Evolutionary conservation across 2,113 vertebrate species (phyloP), one percentile per base, ranked within the genome.

Genomic region (Cinclus mexicanus): DNA sequence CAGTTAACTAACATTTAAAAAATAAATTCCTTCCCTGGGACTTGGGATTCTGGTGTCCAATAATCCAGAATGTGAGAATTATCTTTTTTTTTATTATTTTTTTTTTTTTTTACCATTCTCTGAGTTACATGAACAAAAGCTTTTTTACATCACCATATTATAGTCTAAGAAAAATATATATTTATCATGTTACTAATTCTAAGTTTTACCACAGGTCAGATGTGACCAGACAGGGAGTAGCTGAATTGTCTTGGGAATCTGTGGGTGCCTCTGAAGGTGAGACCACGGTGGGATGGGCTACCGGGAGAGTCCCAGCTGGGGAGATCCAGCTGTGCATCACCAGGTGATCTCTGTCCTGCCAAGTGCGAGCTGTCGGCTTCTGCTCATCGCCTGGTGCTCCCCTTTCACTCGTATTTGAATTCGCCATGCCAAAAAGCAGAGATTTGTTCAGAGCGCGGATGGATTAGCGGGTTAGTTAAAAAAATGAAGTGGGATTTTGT

Each of bases 371-470:
- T n/a, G 18, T 9, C 1, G 0, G 18, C 47, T 69, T 64, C 57
- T 33, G 53, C 44, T 64, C 21, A 5, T 57, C 2, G 2, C 11
- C 39, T 50, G 18, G 3, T 9, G 12, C 41, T 75, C 53, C 23
- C 87, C 31, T 35, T 84, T 70, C n/a, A 19, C 25, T 46, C 4
- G 2, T 17, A 4, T 60, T 76, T n/a, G 57, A 47, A 57, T 25
- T 90, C 6, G 0, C 23, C 29, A 10, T 4, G 49, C 41, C 37
- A 23, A 71, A 81, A 82, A 72, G n/a, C 23, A 28, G 49, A 10
- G 9, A 17, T 64, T 29, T 41, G 5, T 55, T 69, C 24, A 56
- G 52, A 31, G 16, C 0, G 0, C 5, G 12, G 41, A 5, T 23
- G 33, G 39, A n/a, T 59, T 55, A 74, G 18, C 17, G 50, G 19